A percentile compares a stretch with the other conserved stretches of the same genome.
Evolutionary conservation across 2,888 invertebrate genomes (phyloP).

Genomic region (Hypolimnas misippus): DNA sequence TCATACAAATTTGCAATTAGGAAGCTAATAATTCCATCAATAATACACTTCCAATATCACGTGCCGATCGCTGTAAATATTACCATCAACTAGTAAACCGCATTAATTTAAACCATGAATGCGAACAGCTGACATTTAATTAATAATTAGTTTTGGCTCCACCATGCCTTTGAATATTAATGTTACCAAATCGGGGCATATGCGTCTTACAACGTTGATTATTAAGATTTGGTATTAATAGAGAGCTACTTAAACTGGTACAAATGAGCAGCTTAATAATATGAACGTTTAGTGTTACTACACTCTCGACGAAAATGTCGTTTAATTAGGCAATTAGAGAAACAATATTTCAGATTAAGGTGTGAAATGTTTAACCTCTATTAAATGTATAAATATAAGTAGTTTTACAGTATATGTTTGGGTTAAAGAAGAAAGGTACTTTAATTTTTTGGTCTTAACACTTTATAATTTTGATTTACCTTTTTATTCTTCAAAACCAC

Average conservation of each 20-base stretch:
- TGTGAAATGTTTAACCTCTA: no score
- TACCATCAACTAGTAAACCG: neutral
- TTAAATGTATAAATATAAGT: no score
- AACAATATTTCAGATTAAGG: neutral
- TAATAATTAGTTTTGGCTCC: slow-evolving; percentile 2
- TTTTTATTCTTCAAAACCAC: no score
- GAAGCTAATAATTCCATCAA: slow-evolving; percentile 7
- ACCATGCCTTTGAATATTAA: slow-evolving; percentile 10
- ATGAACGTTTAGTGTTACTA: neutral
- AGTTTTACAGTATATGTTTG: no score
- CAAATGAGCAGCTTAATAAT: neutral
- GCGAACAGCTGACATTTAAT: slow-evolving; percentile 7
- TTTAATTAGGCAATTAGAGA: neutral
- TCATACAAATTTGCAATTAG: slow-evolving; percentile 1
- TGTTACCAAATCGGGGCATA: neutral
- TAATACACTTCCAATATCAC: slow-evolving; percentile 1
- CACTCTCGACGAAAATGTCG: neutral
- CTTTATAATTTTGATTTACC: no score
- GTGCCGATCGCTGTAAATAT: slow-evolving; percentile 9
- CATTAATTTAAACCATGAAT: slow-evolving; percentile 11
- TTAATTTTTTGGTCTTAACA: no score
- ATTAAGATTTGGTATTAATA: slow-evolving; percentile 4
- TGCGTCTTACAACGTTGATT: neutral
- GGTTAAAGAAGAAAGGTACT: no score
- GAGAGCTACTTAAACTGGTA: neutral